phyloP scores from a whole-genome alignment of 2,113 vertebrate genomes.

The Salminus brasiliensis region DNA sequence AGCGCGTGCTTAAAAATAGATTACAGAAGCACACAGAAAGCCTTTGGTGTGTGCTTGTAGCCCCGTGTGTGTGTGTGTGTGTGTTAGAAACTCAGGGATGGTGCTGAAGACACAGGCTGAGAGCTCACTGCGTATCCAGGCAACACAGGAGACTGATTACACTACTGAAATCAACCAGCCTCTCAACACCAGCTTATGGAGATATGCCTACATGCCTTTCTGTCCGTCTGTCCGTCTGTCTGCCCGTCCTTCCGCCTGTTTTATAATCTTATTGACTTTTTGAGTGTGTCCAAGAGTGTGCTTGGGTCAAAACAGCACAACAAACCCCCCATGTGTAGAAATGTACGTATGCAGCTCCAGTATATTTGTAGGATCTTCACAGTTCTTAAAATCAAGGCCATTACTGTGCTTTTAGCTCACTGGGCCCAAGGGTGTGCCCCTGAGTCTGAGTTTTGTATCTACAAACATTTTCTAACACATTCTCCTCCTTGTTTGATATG shows the following conservation, averaged over 20 bases:
- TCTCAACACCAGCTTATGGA: slow-evolving; percentile 41
- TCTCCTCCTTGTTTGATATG: too few species aligned
- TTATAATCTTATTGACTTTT: too few species aligned
- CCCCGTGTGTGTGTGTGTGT: slow-evolving; percentile 41
- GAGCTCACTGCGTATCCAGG: slow-evolving; percentile 52
- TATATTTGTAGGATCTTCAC: too few species aligned
- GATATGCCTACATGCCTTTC: slow-evolving; percentile 15
- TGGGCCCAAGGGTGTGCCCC: too few species aligned
- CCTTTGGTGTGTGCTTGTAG: slow-evolving; percentile 10
- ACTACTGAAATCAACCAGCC: slow-evolving; percentile 41
- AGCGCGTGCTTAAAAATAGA: slow-evolving; percentile 2
- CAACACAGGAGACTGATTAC: slow-evolving; percentile 58
- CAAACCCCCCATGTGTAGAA: too few species aligned
- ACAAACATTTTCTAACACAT: too few species aligned
- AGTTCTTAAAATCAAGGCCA: too few species aligned
- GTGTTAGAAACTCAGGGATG: slow-evolving; percentile 38
- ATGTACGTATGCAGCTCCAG: too few species aligned
- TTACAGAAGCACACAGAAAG: slow-evolving; percentile 10
- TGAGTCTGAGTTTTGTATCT: too few species aligned
- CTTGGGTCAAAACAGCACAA: too few species aligned
- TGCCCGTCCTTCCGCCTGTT: background rate
- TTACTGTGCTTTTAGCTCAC: too few species aligned
- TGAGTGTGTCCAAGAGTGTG: too few species aligned
- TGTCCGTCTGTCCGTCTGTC: background rate
- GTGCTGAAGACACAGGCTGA: slow-evolving; percentile 36